Conservation (phyloP, 2,888 invertebrate genomes). For the Biston stratarius region DNA sequence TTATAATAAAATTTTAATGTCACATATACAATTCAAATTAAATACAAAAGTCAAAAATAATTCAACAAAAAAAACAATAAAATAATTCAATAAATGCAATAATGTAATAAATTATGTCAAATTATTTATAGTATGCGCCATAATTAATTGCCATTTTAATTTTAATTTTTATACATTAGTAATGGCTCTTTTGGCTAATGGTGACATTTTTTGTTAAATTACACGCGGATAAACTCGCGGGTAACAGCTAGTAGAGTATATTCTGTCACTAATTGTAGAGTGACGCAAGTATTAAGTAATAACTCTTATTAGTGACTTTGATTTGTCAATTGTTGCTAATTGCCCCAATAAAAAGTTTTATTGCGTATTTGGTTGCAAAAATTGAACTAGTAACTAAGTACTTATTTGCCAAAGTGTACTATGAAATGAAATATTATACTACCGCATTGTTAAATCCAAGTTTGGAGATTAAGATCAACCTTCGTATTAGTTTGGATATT, state of each 20-base stretch:
- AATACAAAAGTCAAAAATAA: no score
- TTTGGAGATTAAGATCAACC: constrained; percentile 56
- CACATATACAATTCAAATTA: no score
- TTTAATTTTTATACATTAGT: no score
- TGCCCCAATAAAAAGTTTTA: constrained; percentile 24
- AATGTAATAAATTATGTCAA: no score
- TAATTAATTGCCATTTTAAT: no score
- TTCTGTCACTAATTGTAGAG: neutral
- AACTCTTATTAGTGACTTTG: constrained; percentile 9
- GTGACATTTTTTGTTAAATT: no score
- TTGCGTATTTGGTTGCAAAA: constrained; percentile 17
- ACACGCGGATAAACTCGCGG: no score
- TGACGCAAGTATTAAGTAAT: neutral
- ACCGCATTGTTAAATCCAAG: constrained; percentile 58
- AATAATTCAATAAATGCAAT: no score
- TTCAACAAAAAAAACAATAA: no score
- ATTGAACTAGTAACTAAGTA: constrained; percentile 24
- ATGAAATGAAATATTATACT: constrained; percentile 41
- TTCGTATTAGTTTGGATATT: constrained; percentile 48
- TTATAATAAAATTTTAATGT: no score
- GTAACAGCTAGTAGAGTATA: neutral
- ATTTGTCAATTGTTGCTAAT: constrained; percentile 27
- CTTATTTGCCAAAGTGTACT: constrained; percentile 21
- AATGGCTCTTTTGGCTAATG: no score
- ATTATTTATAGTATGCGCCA: no score